Evolutionary conservation across 2,888 invertebrate species (phyloP), one percentile per base, ranked within the genome.

Genomic region (Diloba caeruleocephala): DNA sequence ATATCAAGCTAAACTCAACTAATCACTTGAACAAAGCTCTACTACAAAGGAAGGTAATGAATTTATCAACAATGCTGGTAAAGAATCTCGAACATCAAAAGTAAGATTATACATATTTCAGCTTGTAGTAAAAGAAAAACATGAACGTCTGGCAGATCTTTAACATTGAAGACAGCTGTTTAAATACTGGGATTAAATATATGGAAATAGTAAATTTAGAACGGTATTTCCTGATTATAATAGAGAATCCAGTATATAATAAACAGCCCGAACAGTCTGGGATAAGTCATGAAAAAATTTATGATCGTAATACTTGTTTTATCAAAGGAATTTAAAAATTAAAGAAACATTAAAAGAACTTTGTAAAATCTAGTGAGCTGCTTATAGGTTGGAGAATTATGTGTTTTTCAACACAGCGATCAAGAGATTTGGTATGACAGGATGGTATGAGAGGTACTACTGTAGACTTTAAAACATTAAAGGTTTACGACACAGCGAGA

Each of bases 101-200:
- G 19, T 19, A 19, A 5, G 19, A 3, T 3, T 19, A 19, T 21
- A 21, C 5, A 26, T 15, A 26, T 1, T 13, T 14, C 1, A 12
- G 25, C 10, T 32, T 32, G 15, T 32, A 8, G 3, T 26, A 15
- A 4, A 1, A 2, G 1, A 17, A 26, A 9, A 17, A 13, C 19
- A 29, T 25, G 15, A 10, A 6, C 10, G 12, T 21, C 21, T 14
- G 12, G 3, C 12, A 31, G 15, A 15, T 23, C 25, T 39, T 46
- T 3, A 45, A 21, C 21, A 33, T 46, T 33, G 33, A 25, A 17
- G 32, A 45, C 36, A 21, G 36, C 26, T 36, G 36, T 44, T 29
- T 36, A 21, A 36, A 29, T 31, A 23, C 4, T 14, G 21, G n/a
- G 38, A 51, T 51, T 44, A 51, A 43, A 50, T 37, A 29, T 37